These are phyloP conservation scores for Caranx melampygus DNA, from an alignment of 2,113 vertebrate species.

Conservation along the genomic window DNA sequence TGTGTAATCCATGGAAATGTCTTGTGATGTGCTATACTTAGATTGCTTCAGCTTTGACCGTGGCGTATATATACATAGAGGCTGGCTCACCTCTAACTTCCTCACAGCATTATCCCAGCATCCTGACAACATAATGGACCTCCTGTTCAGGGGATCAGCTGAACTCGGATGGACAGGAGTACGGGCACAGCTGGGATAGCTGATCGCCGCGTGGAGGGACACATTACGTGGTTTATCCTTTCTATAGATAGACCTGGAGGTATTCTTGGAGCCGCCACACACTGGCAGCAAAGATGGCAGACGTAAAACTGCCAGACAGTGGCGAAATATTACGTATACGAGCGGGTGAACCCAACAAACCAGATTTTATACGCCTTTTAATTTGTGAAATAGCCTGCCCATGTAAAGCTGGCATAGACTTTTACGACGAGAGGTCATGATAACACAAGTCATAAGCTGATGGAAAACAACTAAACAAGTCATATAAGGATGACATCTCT, in stretches of 20 bases:
- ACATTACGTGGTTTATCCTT: slow-evolving; percentile 63
- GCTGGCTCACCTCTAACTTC: slow-evolving; percentile 35
- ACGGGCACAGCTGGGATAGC: slow-evolving; percentile 54
- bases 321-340: slow-evolving; percentile 10
- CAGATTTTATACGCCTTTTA: slow-evolving; percentile 27
- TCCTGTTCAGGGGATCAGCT: slow-evolving; percentile 57
- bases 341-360: slow-evolving; percentile 6
- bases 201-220: slow-evolving; percentile 39
- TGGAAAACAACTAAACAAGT: slow-evolving; percentile 27
- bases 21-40: slow-evolving; percentile 38
- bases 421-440: slow-evolving; percentile 40
- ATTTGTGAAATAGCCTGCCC: slow-evolving; percentile 12
- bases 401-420: slow-evolving; percentile 24
- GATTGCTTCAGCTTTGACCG: not conserved
- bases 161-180: slow-evolving; percentile 32
- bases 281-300: slow-evolving; percentile 24
- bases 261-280: slow-evolving; percentile 40
- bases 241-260: slow-evolving; percentile 67
- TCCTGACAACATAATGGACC: slow-evolving; percentile 60
- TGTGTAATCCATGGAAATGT: slow-evolving; percentile 49
- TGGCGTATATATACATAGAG: not conserved
- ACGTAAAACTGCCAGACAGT: slow-evolving; percentile 24
- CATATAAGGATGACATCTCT: slow-evolving; percentile 22
- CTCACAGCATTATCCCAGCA: slow-evolving; percentile 34
- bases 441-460: not conserved